Evolutionary conservation across 2,113 vertebrate genomes (phyloP).

Genomic region (Campylomormyrus tamandua): DNA sequence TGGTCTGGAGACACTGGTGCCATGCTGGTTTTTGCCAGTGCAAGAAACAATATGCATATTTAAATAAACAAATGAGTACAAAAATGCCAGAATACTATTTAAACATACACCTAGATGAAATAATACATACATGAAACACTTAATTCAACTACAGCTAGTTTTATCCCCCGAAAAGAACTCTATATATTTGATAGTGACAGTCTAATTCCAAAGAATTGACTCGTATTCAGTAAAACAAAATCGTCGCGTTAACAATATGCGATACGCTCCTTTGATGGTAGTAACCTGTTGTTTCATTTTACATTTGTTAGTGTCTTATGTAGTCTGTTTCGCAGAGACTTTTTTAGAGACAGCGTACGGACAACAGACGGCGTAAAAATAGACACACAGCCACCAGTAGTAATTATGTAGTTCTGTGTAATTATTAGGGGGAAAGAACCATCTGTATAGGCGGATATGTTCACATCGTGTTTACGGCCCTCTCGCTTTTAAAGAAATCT

Average conservation of each 20-base stretch:
- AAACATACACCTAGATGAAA: neutral
- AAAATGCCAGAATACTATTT: neutral
- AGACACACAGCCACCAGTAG: neutral
- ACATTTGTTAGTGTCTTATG: neutral
- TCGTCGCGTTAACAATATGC: neutral
- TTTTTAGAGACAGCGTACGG: neutral
- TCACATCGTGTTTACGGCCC: neutral
- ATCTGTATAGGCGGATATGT: neutral
- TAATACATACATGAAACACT: neutral
- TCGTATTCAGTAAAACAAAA: neutral
- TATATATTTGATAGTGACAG: neutral
- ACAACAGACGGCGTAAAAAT: conserved; percentile 5
- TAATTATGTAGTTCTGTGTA: neutral
- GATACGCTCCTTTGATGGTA: neutral
- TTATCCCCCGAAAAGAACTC: neutral
- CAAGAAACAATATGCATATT: neutral
- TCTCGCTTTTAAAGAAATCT: conserved; percentile 4
- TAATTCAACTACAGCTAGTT: neutral
- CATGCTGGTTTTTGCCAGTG: neutral
- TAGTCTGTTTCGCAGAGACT: neutral
- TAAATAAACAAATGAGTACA: neutral
- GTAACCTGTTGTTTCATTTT: conserved; percentile 24
- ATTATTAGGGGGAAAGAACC: neutral
- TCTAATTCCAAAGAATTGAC: neutral
- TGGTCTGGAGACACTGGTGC: neutral